Evolutionary conservation across 2,888 invertebrate genomes (phyloP).

Genomic region (Thymelicus sylvestris): DNA sequence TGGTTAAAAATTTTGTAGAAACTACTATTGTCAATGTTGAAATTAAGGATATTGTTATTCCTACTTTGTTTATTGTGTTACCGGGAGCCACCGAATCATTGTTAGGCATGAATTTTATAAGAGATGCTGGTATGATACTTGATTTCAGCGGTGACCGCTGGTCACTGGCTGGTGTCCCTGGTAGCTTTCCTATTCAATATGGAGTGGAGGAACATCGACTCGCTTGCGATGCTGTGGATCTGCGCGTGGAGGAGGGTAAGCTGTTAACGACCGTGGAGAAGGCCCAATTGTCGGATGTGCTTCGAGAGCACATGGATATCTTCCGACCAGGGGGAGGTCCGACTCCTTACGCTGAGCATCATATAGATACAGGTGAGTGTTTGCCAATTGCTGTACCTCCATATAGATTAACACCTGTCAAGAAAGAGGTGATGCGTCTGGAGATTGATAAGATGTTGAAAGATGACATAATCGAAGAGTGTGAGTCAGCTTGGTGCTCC

Average conservation of each 20-base stretch:
- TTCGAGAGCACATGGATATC: background rate
- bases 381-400: slow-evolving; percentile 42
- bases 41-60: too few relatives aligned
- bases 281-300: background rate
- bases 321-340: slow-evolving; percentile 7
- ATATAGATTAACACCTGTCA: slow-evolving; percentile 40
- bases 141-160: too few relatives aligned
- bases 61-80: too few relatives aligned
- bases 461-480: slow-evolving; percentile 56
- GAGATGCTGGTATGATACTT: too few relatives aligned
- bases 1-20: too few relatives aligned
- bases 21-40: too few relatives aligned
- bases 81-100: too few relatives aligned
- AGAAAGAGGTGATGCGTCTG: slow-evolving; percentile 37
- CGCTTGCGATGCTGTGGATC: too few relatives aligned
- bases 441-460: slow-evolving; percentile 52
- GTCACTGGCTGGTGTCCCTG: too few relatives aligned
- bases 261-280: background rate
- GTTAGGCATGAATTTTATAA: too few relatives aligned
- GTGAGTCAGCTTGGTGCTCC: slow-evolving; percentile 58
- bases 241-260: background rate
- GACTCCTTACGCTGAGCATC: background rate
- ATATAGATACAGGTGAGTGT: slow-evolving; percentile 50
- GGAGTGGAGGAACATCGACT: too few relatives aligned
- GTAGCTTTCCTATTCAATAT: too few relatives aligned